These are phyloP conservation scores for Oikopleura dioica DNA, from an alignment of 23 tunicate species.

Conservation along the genomic window DNA sequence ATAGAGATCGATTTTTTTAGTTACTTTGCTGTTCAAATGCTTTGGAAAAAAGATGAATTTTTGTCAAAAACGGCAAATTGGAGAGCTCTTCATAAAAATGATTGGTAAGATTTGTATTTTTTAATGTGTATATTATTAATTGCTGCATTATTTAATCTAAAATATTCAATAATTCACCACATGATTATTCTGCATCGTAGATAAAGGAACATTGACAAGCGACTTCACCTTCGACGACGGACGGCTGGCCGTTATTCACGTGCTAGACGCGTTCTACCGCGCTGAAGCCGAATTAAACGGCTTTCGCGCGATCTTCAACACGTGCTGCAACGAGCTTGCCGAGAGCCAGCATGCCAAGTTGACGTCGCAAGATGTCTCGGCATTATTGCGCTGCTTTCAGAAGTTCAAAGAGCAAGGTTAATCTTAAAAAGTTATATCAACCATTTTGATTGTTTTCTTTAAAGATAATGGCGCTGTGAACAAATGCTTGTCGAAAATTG, in stretches of 20 bases:
- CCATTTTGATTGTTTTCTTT: too few species aligned
- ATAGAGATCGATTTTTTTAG: too few species aligned
- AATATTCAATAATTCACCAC: too few species aligned
- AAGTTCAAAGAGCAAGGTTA: conserved; percentile 11
- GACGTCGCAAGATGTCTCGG: background rate
- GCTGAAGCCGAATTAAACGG: background rate
- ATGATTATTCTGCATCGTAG: too few species aligned
- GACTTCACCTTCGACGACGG: conserved; percentile 9
- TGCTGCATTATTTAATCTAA: too few species aligned
- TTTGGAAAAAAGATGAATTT: background rate
- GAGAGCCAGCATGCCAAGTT: background rate
- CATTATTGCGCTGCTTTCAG: background rate
- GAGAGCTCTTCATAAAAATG: too few species aligned
- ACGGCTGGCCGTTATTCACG: background rate
- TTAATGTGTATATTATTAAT: too few species aligned
- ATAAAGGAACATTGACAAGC: too few species aligned
- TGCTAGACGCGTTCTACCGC: background rate
- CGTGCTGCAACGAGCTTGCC: conserved; percentile 9
- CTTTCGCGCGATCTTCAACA: background rate
- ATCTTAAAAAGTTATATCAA: too few species aligned
- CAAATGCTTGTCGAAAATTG: background rate
- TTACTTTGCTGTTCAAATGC: conserved; percentile 1
- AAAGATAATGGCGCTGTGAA: background rate
- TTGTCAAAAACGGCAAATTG: background rate
- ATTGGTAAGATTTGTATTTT: too few species aligned